Conservation (phyloP, 2,113 vertebrate species). For the Scopus umbretta region DNA sequence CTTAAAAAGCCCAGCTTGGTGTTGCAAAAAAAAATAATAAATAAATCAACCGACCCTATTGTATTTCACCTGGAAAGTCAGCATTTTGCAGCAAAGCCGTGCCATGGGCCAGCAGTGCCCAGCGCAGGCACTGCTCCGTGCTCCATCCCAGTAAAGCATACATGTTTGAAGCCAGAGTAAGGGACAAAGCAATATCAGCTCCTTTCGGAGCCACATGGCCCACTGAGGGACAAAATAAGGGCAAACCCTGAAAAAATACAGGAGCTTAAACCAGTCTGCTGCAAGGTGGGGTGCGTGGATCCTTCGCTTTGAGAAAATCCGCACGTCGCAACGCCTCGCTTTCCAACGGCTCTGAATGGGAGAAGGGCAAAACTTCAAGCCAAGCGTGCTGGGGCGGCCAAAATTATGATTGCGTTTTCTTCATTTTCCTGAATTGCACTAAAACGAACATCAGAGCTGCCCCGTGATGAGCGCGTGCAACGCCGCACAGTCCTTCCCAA, state of each 20-base stretch:
- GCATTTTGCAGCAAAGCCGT: not conserved
- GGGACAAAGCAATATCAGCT: not conserved
- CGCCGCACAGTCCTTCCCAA: not conserved
- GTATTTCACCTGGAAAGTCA: not conserved
- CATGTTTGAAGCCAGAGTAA: not conserved
- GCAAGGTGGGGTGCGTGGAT: not conserved
- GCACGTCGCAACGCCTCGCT: not conserved
- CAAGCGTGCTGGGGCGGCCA: not conserved
- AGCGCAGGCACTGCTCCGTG: not conserved
- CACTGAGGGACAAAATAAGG: not conserved
- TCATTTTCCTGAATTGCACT: not conserved
- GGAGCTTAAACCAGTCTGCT: not conserved
- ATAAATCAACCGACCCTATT: too few species aligned
- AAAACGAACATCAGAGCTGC: not conserved
- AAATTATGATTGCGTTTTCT: not conserved
- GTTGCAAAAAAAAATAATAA: not conserved
- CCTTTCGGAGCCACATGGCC: not conserved
- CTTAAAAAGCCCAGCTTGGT: not conserved
- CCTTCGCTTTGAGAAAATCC: not conserved
- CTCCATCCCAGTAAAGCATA: fast-evolving
- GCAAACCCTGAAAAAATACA: not conserved
- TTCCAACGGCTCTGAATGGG: not conserved
- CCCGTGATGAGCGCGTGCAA: fast-evolving
- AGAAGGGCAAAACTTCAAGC: not conserved
- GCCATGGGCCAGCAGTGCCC: not conserved